A percentile compares a stretch with the other conserved stretches of the same genome.
phyloP scores from a whole-genome alignment of 1,140 invertebrate species.

The Micrasema minimum region DNA sequence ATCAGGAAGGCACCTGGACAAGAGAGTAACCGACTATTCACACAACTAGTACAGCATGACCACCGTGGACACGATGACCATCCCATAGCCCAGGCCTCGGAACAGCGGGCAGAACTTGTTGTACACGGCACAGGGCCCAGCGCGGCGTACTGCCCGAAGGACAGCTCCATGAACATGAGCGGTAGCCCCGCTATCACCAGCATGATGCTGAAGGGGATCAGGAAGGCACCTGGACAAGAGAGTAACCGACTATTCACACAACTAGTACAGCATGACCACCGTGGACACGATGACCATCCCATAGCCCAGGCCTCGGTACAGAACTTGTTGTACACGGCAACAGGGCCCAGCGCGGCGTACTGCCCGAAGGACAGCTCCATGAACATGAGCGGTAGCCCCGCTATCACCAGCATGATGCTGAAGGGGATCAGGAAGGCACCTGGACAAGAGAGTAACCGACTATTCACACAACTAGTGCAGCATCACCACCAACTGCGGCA shows the following conservation, averaged over 20 bases:
- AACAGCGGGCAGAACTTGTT: slow-evolving; percentile 76
- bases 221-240: slow-evolving; percentile 73
- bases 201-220: slow-evolving; percentile 88
- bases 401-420: slow-evolving; percentile 85
- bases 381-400: slow-evolving; percentile 88
- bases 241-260: too few relatives aligned
- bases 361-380: slow-evolving; percentile 86
- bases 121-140: slow-evolving; percentile 79
- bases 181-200: slow-evolving; percentile 85
- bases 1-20: slow-evolving; percentile 80
- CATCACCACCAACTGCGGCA: slow-evolving; percentile 71
- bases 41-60: slow-evolving; percentile 89
- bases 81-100: slow-evolving; percentile 82
- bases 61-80: slow-evolving; percentile 84
- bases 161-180: slow-evolving; percentile 89
- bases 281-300: slow-evolving; percentile 87
- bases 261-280: slow-evolving; percentile 86
- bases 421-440: slow-evolving; percentile 87
- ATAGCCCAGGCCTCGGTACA: slow-evolving; percentile 80
- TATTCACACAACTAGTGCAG: too few relatives aligned
- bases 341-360: slow-evolving; percentile 79
- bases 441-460: too few relatives aligned
- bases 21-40: neutral
- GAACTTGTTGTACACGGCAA: slow-evolving; percentile 77
- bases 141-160: slow-evolving; percentile 80